A percentile compares a stretch with the other conserved stretches of the same genome.
These are phyloP conservation scores for Schizothorax lantsangensis DNA, from an alignment of 2,797 vertebrate species.

Conservation along the genomic window DNA sequence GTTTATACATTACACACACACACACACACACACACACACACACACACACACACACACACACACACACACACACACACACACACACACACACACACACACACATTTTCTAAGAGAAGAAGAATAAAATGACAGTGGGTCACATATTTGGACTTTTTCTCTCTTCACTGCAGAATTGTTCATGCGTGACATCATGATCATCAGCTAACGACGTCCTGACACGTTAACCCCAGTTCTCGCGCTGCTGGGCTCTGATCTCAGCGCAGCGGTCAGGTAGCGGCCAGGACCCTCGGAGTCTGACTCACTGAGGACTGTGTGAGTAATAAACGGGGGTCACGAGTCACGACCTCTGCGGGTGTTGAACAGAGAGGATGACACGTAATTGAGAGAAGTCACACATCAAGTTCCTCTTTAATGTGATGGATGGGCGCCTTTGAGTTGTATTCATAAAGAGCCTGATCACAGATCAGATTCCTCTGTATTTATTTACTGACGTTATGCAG, in stretches of 20 bases:
- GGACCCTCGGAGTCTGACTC: constrained; percentile 39
- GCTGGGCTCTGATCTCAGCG: constrained; percentile 37
- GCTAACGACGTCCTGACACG: constrained; percentile 11
- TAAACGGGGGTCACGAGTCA: constrained; percentile 13
- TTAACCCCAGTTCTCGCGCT: constrained; percentile 8
- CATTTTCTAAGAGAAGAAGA: too few relatives aligned
- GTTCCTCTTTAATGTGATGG: constrained; percentile 53
- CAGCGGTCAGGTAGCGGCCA: constrained; percentile 51
- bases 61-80: too few relatives aligned
- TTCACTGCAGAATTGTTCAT: not conserved
- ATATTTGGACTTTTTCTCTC: not conserved
- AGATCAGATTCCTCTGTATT: not conserved
- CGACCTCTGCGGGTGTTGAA: constrained; percentile 40
- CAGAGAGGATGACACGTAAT: constrained; percentile 48
- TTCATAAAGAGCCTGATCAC: constrained; percentile 3
- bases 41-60: too few relatives aligned
- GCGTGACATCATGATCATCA: constrained; percentile 38
- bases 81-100: too few relatives aligned
- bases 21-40: too few relatives aligned
- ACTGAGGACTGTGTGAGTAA: constrained; percentile 33
- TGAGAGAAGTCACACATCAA: constrained; percentile 55
- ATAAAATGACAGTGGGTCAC: not conserved
- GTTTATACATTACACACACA: too few relatives aligned
- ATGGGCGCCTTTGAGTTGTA: constrained; percentile 31
- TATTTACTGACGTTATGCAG: not conserved